These are phyloP conservation scores for Halocynthia aurantium DNA, from an alignment of 23 tunicate species.

Conservation along the genomic window DNA sequence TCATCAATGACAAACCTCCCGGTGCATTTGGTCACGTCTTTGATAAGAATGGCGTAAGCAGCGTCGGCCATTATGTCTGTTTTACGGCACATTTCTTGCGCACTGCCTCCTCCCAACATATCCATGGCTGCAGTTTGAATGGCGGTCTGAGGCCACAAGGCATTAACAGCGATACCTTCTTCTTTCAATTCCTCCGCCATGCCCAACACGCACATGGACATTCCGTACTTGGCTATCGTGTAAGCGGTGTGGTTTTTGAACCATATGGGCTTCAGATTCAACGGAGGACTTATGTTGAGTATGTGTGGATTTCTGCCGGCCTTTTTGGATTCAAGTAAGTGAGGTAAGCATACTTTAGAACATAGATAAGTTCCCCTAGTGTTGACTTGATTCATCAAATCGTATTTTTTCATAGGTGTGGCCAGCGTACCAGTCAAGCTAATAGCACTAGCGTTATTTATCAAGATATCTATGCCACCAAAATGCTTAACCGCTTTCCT, in stretches of 20 bases:
- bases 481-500: conserved; percentile 84
- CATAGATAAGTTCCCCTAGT: conserved; percentile 90
- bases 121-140: conserved; percentile 97
- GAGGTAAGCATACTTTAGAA: conserved; percentile 79
- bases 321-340: conserved; percentile 74
- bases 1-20: conserved; percentile 93
- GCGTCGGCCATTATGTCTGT: conserved; percentile 99
- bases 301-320: conserved; percentile 90
- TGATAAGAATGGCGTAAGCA: conserved; percentile 71
- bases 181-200: conserved; percentile 88
- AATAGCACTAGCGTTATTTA: conserved; percentile 98
- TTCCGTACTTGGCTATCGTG: conserved; percentile 91
- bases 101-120: conserved; percentile 78
- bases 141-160: conserved; percentile 95
- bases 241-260: conserved; percentile 92
- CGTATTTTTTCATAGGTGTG: conserved; percentile 94
- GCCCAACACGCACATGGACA: conserved; percentile 99
- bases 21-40: conserved; percentile 31
- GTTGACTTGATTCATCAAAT: conserved; percentile 93
- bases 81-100: conserved; percentile 54
- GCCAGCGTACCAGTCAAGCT: conserved; percentile 80
- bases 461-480: conserved; percentile 96
- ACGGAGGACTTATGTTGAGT: conserved; percentile 94
- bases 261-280: conserved; percentile 92
- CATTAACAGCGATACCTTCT: conserved; percentile 88